phyloP scores from a whole-genome alignment of 2,113 vertebrate genomes.

The Hymenochirus boettgeri region DNA sequence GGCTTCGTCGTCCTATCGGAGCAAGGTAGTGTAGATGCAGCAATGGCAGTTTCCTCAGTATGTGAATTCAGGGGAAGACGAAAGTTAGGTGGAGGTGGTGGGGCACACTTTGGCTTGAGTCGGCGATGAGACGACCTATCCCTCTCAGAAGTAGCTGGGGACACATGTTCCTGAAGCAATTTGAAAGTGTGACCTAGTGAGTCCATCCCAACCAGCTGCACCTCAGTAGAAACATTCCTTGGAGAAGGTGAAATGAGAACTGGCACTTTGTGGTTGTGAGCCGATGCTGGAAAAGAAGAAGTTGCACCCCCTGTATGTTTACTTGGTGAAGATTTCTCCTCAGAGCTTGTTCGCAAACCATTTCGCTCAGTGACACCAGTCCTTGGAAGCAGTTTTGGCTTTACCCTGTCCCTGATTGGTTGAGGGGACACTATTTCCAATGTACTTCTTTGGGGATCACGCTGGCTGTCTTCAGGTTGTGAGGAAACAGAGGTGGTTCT shows the following conservation, averaged over 20 bases:
- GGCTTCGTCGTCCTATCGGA: conserved; percentile 69
- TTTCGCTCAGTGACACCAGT: conserved; percentile 64
- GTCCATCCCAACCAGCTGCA: conserved; percentile 91
- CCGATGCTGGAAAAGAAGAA: conserved; percentile 59
- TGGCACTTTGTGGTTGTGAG: conserved; percentile 97
- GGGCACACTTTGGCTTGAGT: conserved; percentile 95
- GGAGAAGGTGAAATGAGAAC: conserved; percentile 95
- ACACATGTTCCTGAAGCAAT: conserved; percentile 89
- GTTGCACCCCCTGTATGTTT: conserved; percentile 55
- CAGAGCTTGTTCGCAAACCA: conserved; percentile 53
- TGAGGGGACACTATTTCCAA: conserved; percentile 57
- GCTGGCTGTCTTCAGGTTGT: conserved; percentile 82
- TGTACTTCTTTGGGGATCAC: conserved; percentile 56
- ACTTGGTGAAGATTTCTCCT: conserved; percentile 79
- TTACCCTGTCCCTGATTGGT: conserved; percentile 83
- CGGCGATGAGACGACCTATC: conserved; percentile 78
- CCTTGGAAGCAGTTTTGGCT: conserved; percentile 88
- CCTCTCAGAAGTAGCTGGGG: conserved; percentile 71
- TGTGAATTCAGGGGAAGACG: conserved; percentile 77
- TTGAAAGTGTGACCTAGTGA: conserved; percentile 98
- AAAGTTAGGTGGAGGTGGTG: conserved; percentile 81
- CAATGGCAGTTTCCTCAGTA: conserved; percentile 57
- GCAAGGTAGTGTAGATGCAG: conserved; percentile 69
- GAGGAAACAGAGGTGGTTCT: conserved; percentile 86
- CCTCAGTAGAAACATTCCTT: conserved; percentile 85